Base-by-base conservation (phyloP, 2,113 vertebrate genomes). In the Uria lomvia region DNA sequence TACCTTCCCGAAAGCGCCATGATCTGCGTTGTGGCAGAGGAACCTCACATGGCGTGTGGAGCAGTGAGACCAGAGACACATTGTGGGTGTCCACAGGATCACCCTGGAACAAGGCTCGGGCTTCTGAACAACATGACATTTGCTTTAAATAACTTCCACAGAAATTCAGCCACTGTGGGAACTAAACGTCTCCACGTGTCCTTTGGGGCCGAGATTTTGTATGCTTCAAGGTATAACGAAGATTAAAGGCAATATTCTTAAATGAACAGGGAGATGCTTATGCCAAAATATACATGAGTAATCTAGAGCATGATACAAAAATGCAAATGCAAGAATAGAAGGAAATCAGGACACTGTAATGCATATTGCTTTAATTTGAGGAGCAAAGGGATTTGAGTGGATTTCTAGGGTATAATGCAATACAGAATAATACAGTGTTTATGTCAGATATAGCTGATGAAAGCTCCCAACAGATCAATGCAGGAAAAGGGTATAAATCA, bases 371-470 rank as follows among this genome's bases (percentile, higher is more conserved):
- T 96, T 96, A 96, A 96, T 96, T 96, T 96, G 91, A 94, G 66
- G 76, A 96, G 97, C 94, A 96, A 92, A 94, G 95, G 96, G 94
- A 97, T 96, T 96, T 97, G 92, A 95, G 56, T 95, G 97, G 91
- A 96, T 96, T 96, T 96, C 97, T 95, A 95, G 94, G 95, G 96
- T 97, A 97, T 97, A 97, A 88, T 92, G 90, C 94, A 97, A 96
- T 96, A 94, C 93, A 96, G 96, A 95, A 94, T 96, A 95, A 96
- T 97, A 96, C 87, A 85, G 86, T 97, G 95, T 96, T 97, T 97
- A 95, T 97, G 94, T 96, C 97, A 96, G 97, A 95, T 96, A 92
- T 72, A 94, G 95, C 58, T 97, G 94, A 92, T 42, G 88, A 94
- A 96, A 94, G 79, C 86, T 97, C 96, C 96, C 97, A 94, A 59